phyloP scores from a whole-genome alignment of 1,140 invertebrate species.

The Euglossa dilemma region DNA sequence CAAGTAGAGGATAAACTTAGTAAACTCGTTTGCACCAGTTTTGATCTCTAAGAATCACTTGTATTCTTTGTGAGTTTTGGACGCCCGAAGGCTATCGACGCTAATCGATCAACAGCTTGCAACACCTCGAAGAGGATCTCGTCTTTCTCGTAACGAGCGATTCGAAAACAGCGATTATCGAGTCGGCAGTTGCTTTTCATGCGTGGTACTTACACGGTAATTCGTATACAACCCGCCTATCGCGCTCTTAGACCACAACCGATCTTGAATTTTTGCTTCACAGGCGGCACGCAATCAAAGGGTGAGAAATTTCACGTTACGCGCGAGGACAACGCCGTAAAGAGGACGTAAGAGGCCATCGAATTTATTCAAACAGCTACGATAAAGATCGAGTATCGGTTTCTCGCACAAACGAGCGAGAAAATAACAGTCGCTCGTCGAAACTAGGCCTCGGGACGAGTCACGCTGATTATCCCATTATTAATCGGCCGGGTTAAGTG shows the following conservation, averaged over 20 bases:
- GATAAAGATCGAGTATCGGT: background rate
- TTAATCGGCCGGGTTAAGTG: conserved; percentile 11
- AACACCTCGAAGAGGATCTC: background rate
- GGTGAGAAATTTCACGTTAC: background rate
- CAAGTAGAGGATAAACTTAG: too few relatives aligned
- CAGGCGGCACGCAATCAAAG: background rate
- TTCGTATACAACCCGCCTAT: too few relatives aligned
- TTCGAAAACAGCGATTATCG: background rate
- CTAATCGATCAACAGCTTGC: background rate
- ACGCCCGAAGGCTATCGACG: background rate
- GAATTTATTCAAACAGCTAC: background rate
- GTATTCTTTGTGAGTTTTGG: too few relatives aligned
- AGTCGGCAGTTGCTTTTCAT: background rate
- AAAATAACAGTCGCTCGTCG: conserved; percentile 1
- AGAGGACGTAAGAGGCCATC: background rate
- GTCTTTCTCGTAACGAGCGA: background rate
- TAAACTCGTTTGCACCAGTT: too few relatives aligned
- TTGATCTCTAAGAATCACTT: too few relatives aligned
- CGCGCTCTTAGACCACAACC: too few relatives aligned
- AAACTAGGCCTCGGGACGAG: background rate
- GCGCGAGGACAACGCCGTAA: background rate
- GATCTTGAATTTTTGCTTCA: too few relatives aligned
- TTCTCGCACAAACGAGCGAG: background rate
- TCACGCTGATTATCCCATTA: background rate
- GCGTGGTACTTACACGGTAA: background rate